Evolutionary conservation across 2,113 vertebrate species (phyloP).

Genomic region (Microcebus tavaratra): DNA sequence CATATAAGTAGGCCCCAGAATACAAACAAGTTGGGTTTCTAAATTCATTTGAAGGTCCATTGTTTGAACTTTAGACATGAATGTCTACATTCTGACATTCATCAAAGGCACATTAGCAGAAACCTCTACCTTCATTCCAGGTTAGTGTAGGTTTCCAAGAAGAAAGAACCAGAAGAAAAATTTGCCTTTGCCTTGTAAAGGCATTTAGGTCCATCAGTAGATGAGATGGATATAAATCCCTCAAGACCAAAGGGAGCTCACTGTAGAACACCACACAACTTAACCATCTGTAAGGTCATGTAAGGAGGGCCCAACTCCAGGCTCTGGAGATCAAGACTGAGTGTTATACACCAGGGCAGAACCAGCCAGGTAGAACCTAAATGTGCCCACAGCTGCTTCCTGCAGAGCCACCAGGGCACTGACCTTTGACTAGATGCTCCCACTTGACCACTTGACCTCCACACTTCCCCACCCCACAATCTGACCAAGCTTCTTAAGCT

Average conservation of each 20-base stretch:
- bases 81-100: not conserved
- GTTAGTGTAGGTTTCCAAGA: not conserved
- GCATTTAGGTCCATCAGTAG: not conserved
- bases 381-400: not conserved
- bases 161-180: not conserved
- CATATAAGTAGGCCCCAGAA: not conserved
- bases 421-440: not conserved
- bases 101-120: not conserved
- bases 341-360: not conserved
- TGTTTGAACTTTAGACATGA: not conserved
- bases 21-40: not conserved
- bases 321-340: not conserved
- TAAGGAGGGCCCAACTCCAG: rapidly evolving
- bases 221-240: not conserved
- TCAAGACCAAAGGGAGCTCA: not conserved
- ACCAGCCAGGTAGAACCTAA: not conserved
- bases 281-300: not conserved
- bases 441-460: not conserved
- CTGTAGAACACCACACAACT: not conserved
- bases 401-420: not conserved
- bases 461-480: not conserved
- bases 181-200: not conserved
- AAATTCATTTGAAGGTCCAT: not conserved
- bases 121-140: not conserved
- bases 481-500: not conserved